Base-by-base conservation (phyloP, 2,888 invertebrate species). In the Asteroscopus sphinx region DNA sequence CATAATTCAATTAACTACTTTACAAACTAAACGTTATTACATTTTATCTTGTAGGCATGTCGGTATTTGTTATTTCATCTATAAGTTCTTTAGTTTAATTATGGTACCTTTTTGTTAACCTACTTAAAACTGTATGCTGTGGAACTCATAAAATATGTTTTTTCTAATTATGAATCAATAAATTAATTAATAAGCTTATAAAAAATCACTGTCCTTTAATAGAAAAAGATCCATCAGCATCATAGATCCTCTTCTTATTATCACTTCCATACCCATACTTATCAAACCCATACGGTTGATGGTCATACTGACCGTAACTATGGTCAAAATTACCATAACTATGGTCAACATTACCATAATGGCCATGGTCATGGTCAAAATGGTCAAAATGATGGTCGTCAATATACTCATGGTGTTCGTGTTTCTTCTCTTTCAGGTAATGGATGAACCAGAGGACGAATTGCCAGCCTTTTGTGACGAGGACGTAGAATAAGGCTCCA, bases 141-240 rank as follows among this genome's bases (percentile, higher is more conserved):
- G n/a, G n/a, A n/a, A n/a, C n/a, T n/a, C n/a, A n/a, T n/a, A n/a
- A n/a, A n/a, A n/a, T n/a, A n/a, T n/a, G n/a, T n/a, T n/a, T n/a
- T n/a, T n/a, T n/a, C n/a, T n/a, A n/a, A n/a, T n/a, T n/a, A n/a
- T n/a, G n/a, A n/a, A n/a, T n/a, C n/a, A n/a, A n/a, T n/a, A n/a
- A n/a, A n/a, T n/a, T n/a, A n/a, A n/a, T n/a, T n/a, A n/a, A 21
- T 6, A 21, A 21, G 21, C 21, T 25, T 3, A 13, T 4, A 13
- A 12, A 1, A 11, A 3, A 30, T 67, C 8, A 64, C 41, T 62
- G 13, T 40, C 63, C 77, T 70, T 85, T 83, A 0, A 93, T 86
- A 35, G 93, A 84, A 74, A 86, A 93, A 0, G 93, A 93, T 0
- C 93, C 93, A 68, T 93, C 93, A 0, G 93, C 80, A 44, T 93